phyloP scores from a whole-genome alignment of 1,140 invertebrate species.

The Zaprionus gabonicus region DNA sequence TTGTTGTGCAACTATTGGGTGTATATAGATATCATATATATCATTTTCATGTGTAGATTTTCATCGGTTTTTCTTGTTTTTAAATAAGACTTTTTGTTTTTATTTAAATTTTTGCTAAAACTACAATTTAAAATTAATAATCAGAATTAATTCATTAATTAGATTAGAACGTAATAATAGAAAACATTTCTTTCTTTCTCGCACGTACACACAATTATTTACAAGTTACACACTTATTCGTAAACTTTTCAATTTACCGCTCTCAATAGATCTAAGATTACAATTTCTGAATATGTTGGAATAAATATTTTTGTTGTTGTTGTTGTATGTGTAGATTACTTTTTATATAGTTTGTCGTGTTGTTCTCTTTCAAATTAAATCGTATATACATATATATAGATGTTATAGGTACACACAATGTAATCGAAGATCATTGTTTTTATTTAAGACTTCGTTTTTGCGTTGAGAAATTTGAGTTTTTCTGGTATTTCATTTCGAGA shows the following conservation, averaged over 20 bases:
- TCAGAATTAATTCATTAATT: slow-evolving; percentile 79
- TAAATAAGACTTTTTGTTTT: slow-evolving; percentile 80
- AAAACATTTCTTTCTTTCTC: slow-evolving; percentile 66
- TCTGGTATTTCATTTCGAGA: slow-evolving; percentile 12
- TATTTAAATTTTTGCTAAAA: slow-evolving; percentile 83
- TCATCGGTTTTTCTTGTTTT: slow-evolving; percentile 54
- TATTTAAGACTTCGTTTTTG: background rate
- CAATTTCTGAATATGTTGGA: slow-evolving; percentile 62
- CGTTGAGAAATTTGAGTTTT: slow-evolving; percentile 15
- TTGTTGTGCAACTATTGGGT: slow-evolving; percentile 33
- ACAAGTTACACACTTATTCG: slow-evolving; percentile 66
- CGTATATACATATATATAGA: slow-evolving; percentile 31
- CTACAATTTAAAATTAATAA: slow-evolving; percentile 83
- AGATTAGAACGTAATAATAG: slow-evolving; percentile 79
- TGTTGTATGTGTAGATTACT: slow-evolving; percentile 27
- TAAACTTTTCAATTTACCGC: slow-evolving; percentile 57
- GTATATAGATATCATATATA: slow-evolving; percentile 17
- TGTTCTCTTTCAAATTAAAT: slow-evolving; percentile 15
- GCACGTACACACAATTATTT: slow-evolving; percentile 68
- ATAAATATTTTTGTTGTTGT: slow-evolving; percentile 62
- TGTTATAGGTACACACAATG: slow-evolving; percentile 26
- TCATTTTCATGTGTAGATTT: slow-evolving; percentile 18
- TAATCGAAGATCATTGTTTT: slow-evolving; percentile 8
- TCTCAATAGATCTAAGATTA: slow-evolving; percentile 54
- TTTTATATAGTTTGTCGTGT: slow-evolving; percentile 36